Base-by-base conservation (phyloP, 2,797 vertebrate genomes). In the Brotula barbata region DNA sequence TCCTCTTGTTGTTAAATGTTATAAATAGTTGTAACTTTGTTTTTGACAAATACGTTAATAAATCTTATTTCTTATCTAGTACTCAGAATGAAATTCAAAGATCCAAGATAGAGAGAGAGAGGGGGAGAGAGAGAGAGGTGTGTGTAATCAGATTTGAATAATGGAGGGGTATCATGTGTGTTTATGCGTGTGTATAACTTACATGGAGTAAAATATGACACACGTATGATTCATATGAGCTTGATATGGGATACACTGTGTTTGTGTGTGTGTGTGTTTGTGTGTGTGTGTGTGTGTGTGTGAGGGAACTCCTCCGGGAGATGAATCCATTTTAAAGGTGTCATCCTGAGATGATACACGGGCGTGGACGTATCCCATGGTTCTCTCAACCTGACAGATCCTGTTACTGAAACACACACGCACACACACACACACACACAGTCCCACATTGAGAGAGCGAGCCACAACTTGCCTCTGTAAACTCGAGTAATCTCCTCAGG, bases 331-430 rank as follows among this genome's bases (percentile, higher is more conserved):
- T 48, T 64, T 63, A 54, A 76, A 68, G 52, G 46, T 54, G 49
- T 60, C 71, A 68, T 23, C 57, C 44, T 64, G 66, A 53, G 73
- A 72, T 76, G 61, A 33, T 67, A 19, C 16, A 4, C 54, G 68
- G 77, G 69, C 16, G 80, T 70, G 51, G 71, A 75, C 3, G 11
- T 56, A 67, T 81, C 76, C 71, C 75, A 75, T 47, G 13, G 69
- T 83, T 83, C 76, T 75, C 73, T 66, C 61, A 66, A 75, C 41
- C 11, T 1, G 5, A 40, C 58, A 28, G 15, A 61, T 69, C 17
- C 3, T 39, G 7, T 61, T 54, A 6, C 58, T 13, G 31, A 28
- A 21, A 8, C 37, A 6, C 21, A 15, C 47, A 14, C 42, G 12
- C 34, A 23, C 49, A 22, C 47, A 36, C 36, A 51, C 55, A 54